These are phyloP conservation scores for Pantala flavescens DNA, from an alignment of 1,140 invertebrate species.

Conservation along the genomic window DNA sequence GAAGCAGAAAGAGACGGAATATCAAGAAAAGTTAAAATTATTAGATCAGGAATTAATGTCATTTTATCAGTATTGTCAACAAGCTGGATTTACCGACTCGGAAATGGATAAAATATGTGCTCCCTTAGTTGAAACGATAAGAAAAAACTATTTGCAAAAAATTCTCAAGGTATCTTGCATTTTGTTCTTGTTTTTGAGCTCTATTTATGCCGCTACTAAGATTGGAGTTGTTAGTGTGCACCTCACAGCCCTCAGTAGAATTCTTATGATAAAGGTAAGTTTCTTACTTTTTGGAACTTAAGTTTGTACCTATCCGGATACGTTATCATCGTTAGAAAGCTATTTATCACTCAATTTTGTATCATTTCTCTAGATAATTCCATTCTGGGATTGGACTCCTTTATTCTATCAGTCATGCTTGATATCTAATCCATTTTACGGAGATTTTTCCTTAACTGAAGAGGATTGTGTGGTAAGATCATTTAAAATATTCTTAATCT, in stretches of 20 bases:
- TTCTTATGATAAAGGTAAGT: slow-evolving; percentile 14
- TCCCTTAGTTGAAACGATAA: not conserved
- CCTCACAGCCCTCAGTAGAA: not conserved
- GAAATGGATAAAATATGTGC: slow-evolving; percentile 13
- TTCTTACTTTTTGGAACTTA: not conserved
- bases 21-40: slow-evolving; percentile 35
- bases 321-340: no score
- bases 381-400: slow-evolving; percentile 70
- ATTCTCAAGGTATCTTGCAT: not conserved
- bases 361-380: slow-evolving; percentile 40
- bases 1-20: slow-evolving; percentile 19
- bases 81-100: slow-evolving; percentile 27
- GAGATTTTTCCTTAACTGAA: not conserved
- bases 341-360: no score
- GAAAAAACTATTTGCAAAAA: not conserved
- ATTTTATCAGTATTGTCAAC: slow-evolving; percentile 52
- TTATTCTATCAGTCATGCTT: slow-evolving; percentile 63
- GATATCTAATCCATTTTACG: slow-evolving; percentile 44
- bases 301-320: no score
- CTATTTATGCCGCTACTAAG: not conserved
- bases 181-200: not conserved
- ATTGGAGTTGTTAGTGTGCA: not conserved
- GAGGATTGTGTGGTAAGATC: not conserved
- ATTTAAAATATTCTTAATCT: no score
- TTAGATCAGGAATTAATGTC: slow-evolving; percentile 45